Evolutionary conservation across 2,797 vertebrate genomes (phyloP).

Genomic region (Graptemys geographica): DNA sequence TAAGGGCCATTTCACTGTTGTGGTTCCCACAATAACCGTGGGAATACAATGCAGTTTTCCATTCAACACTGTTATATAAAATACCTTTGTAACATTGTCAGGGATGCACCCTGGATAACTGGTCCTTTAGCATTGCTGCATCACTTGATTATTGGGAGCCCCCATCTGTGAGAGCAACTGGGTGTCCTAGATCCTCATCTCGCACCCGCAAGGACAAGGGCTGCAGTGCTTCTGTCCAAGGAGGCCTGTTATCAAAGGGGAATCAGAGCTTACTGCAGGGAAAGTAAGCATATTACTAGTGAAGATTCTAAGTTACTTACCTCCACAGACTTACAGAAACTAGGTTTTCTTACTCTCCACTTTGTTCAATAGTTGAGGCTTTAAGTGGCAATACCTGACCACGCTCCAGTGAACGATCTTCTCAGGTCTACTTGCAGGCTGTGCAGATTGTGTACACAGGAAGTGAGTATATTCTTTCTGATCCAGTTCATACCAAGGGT

Average conservation of each 20-base stretch:
- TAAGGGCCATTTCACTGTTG: neutral
- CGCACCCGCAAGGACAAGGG: neutral
- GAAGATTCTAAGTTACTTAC: neutral
- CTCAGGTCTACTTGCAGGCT: neutral
- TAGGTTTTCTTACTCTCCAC: fast-evolving
- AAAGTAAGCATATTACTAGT: neutral
- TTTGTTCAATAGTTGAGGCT: neutral
- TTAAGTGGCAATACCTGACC: neutral
- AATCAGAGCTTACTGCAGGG: neutral
- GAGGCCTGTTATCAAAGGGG: neutral
- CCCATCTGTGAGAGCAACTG: fast-evolving
- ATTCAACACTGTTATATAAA: neutral
- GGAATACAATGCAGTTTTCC: neutral
- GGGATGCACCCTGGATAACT: neutral
- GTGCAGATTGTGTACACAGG: neutral
- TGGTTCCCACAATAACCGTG: neutral
- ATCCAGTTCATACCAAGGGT: fast-evolving
- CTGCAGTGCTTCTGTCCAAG: neutral
- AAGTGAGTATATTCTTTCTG: fast-evolving
- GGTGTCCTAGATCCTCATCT: neutral
- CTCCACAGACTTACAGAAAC: fast-evolving
- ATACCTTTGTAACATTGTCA: neutral
- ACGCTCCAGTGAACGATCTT: neutral
- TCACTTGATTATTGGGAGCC: neutral
- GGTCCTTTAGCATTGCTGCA: neutral